Base-by-base conservation (phyloP, 2,113 vertebrate species). In the Chitala chitala region DNA sequence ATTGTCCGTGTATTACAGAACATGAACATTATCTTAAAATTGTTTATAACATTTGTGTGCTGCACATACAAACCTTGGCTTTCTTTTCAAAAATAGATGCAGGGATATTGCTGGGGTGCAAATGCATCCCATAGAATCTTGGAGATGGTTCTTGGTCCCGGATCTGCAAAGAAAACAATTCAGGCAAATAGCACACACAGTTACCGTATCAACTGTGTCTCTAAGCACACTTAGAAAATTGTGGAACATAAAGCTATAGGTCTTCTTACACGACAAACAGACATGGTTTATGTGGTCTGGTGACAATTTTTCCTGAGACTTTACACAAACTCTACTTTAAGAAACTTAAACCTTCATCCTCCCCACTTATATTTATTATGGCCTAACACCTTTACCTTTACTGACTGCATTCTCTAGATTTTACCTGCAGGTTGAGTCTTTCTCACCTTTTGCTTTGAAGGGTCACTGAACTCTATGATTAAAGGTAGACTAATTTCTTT, bases 81-180 rank as follows among this genome's bases (percentile, higher is more conserved):
- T 76, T 86, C 71, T 84, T 84, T 51, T 53, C 68, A 4, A 66
- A 55, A 75, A 82, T 86, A 63, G 79, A 66, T 0, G 51, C 0
- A 0, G 88, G 88, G 24, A 89, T 87, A 82, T 84, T 84, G 76
- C 85, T 81, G 0, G 81, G 85, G 17, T 85, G 84, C 68, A 88
- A 9, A 75, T 89, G 87, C 65, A 85, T 82, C 53, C 84, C 87
- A 61, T 88, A 3, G 0, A 86, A 54, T 71, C 88, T 85, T 0
- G 84, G 88, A 71, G 87, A 84, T 0, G 82, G 82, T 20, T 44
- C 8, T 5, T 82, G 5, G 5, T 73, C 73, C 40, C 85, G 0
- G 0, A 2, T 3, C 88, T 89, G 79, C 13, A 73, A 53, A 22
- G 51, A 38, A 59, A 42, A 31, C n/a, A 4, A 46, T 10, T 29